Evolutionary conservation across 2,888 invertebrate genomes (phyloP).

Genomic region (Drosophila tanythrix): DNA sequence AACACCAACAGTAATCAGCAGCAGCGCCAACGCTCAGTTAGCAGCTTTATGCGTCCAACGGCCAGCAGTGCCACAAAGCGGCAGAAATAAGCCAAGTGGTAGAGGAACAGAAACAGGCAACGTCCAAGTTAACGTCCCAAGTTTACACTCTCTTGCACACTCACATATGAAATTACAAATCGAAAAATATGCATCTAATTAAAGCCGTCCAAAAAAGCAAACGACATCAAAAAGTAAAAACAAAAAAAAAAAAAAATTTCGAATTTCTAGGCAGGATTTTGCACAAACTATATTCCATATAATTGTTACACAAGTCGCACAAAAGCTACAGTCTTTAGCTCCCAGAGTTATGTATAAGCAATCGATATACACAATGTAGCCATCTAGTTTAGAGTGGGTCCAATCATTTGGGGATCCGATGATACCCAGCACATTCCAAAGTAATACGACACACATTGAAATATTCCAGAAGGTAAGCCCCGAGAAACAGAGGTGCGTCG

Average conservation of each 20-base stretch:
- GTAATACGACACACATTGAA: conserved; percentile 21
- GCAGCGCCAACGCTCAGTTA: conserved; percentile 80
- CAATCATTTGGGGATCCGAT: conserved; percentile 38
- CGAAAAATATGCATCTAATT: conserved; percentile 51
- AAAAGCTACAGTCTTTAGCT: conserved; percentile 25
- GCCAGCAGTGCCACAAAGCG: conserved; percentile 92
- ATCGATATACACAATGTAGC: conserved; percentile 46
- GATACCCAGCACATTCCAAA: conserved; percentile 60
- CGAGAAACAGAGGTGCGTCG: conserved; percentile 40
- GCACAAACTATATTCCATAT: conserved; percentile 42
- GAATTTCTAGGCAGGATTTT: conserved; percentile 77
- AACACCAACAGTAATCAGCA: conserved; percentile 40
- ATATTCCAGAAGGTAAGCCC: conserved; percentile 31
- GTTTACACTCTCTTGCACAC: conserved; percentile 46
- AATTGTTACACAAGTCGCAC: conserved; percentile 58
- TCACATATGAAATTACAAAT: conserved; percentile 56
- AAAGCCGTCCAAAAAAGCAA: conserved; percentile 72
- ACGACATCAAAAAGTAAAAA: conserved; percentile 45
- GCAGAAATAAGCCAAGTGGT: conserved; percentile 73
- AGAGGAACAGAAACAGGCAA: conserved; percentile 7
- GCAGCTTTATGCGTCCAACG: conserved; percentile 94
- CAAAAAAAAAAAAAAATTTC: conserved; percentile 42
- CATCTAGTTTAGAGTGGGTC: conserved; percentile 60
- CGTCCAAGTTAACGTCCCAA: conserved; percentile 65
- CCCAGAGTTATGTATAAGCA: conserved; percentile 47